Conservation (phyloP, 2,888 invertebrate species). For the Clivina fossor region DNA sequence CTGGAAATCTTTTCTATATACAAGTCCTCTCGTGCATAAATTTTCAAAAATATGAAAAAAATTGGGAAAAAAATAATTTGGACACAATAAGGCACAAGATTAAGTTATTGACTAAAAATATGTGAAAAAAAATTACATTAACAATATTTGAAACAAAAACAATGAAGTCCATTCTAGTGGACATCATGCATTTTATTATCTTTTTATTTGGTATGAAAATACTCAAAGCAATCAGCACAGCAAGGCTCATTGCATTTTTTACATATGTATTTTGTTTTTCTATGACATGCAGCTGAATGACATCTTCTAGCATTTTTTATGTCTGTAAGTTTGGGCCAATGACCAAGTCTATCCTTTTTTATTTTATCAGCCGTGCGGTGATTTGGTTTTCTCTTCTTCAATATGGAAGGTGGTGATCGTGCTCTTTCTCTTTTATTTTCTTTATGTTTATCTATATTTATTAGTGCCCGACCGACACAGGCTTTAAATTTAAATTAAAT, state of each 20-base stretch:
- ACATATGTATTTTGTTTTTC: slow-evolving; percentile 23
- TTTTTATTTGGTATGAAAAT: slow-evolving; percentile 13
- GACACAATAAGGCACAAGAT: neutral
- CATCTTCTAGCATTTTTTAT: slow-evolving; percentile 23
- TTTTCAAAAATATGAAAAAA: neutral
- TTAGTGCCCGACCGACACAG: neutral
- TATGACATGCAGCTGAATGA: slow-evolving; percentile 12
- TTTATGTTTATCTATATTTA: slow-evolving; percentile 1
- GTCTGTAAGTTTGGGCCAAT: slow-evolving; percentile 14
- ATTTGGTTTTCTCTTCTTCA: slow-evolving; percentile 2
- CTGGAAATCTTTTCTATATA: neutral
- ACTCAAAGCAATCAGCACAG: slow-evolving; percentile 20
- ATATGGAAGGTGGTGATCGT: slow-evolving; percentile 2
- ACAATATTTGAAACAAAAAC: slow-evolving; percentile 1
- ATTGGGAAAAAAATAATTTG: slow-evolving; percentile 1
- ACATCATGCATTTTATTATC: slow-evolving; percentile 2
- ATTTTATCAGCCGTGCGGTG: slow-evolving; percentile 2
- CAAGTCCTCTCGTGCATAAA: slow-evolving; percentile 2
- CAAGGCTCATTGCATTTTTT: slow-evolving; percentile 16
- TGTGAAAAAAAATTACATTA: slow-evolving; percentile 3
- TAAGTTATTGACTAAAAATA: neutral
- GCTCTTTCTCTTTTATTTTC: neutral
- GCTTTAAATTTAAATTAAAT: slow-evolving; percentile 16
- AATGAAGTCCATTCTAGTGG: slow-evolving; percentile 3
- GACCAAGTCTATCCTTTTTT: slow-evolving; percentile 5